Base-by-base conservation (phyloP, 30 jellyfish, hydroid and myxozoan species). In the Catostylus mosaicus region DNA sequence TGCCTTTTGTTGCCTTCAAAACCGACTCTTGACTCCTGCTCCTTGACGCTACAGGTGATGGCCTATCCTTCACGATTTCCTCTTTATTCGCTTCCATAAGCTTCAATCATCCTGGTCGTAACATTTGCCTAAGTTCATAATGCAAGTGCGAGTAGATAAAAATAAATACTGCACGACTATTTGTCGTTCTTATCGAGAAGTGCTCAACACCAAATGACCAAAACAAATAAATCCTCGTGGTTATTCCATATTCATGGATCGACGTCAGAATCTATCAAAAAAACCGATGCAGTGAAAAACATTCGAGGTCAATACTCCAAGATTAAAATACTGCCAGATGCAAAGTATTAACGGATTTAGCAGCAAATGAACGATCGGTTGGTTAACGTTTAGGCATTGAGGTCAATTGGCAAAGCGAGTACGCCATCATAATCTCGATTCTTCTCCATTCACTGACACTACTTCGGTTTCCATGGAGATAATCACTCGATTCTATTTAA, bases 401-500 rank as follows among this genome's bases (percentile, higher is more conserved):
- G 71, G 71, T 59, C 71, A 59, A n/a, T 24, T 59, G 36, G 37
- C 20, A 27, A 4, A 23, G 38, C 18, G 20, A 22, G 71, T 56
- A 40, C 88, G 88, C 88, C 88, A 76, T 76, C 51, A 7, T 59
- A 32, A 20, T 29, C 72, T 20, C 51, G 63, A 54, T 70, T 62
- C 43, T 14, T 37, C 40, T 72, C 61, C 88, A 57, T 76, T 33
- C 88, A 60, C 24, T 5, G 72, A 62, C 77, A 35, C 57, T 54
- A 8, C 80, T 54, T 40, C 11, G 9, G 88, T 76, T 76, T 30
- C 88, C 88, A 76, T 76, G 88, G 88, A 23, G 88, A 76, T 76
- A 76, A 35, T 65, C 72, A 33, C 57, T 59, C 57, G 68, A 54
- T 33, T 60, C 78, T 52, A n/a, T 56, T 8, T 20, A 18, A 66